Percentiles rank a stretch among this genome's conserved stretches.
Conservation (phyloP, 2,888 invertebrate species). For the Macropis europaea region DNA sequence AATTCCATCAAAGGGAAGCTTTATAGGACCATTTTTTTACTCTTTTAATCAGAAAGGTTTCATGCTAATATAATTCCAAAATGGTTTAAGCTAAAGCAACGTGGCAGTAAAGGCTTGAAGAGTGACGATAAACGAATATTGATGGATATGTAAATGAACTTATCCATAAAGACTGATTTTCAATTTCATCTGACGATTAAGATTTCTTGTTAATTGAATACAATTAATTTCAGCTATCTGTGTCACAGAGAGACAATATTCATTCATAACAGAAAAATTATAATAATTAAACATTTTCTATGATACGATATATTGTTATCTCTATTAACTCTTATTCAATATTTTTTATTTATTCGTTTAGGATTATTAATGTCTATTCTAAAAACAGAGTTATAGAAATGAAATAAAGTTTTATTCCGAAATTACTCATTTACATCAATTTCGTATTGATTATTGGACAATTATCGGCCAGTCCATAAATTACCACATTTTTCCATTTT, state of each 20-base stretch:
- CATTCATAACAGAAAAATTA: not conserved
- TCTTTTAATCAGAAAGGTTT: conserved; percentile 8
- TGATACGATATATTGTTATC: too few relatives aligned
- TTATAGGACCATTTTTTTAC: not conserved
- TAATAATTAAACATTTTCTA: too few relatives aligned
- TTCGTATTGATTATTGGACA: too few relatives aligned
- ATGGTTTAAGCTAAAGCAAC: conserved; percentile 1
- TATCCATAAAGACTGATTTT: not conserved
- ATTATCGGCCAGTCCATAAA: too few relatives aligned
- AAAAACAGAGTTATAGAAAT: too few relatives aligned
- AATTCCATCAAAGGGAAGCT: not conserved
- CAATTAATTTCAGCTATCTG: conserved; percentile 9
- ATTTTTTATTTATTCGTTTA: too few relatives aligned
- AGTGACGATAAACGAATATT: conserved; percentile 8
- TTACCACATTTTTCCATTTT: too few relatives aligned
- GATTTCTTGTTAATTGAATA: conserved; percentile 28
- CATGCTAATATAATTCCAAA: conserved; percentile 20
- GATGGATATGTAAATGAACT: conserved; percentile 16
- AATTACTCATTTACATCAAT: not conserved
- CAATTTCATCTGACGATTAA: conserved; percentile 17
- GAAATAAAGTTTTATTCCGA: too few relatives aligned
- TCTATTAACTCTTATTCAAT: too few relatives aligned
- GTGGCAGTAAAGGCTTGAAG: conserved; percentile 7
- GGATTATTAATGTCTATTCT: too few relatives aligned
- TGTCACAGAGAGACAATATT: not conserved